Evolutionary conservation across 2,113 vertebrate species (phyloP).

Genomic region (Malurus elegans): DNA sequence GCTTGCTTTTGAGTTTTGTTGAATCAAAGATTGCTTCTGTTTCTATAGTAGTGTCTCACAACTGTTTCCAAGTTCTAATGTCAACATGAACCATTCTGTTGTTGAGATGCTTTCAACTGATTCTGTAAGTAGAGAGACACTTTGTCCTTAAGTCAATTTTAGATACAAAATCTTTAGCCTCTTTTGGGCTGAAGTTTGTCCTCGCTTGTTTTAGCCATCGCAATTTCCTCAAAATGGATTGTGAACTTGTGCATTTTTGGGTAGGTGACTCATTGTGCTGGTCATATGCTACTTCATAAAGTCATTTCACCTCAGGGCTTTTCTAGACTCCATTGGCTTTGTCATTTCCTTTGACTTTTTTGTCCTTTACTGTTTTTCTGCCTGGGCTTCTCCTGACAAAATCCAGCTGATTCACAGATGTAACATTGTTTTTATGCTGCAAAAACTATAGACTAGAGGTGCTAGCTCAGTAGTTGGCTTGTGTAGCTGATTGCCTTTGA

Average conservation of each 20-base stretch:
- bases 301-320: constrained; percentile 5
- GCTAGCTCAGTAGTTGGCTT: not conserved
- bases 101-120: not conserved
- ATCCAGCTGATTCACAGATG: constrained; percentile 6
- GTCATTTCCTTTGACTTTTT: constrained; percentile 57
- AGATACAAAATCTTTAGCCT: not conserved
- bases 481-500: not conserved
- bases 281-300: constrained; percentile 23
- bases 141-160: not conserved
- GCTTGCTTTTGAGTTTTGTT: not conserved
- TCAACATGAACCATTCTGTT: not conserved
- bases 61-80: not conserved
- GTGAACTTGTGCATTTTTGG: not conserved
- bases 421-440: not conserved
- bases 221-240: not conserved
- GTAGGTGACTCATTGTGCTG: not conserved
- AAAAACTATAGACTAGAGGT: not conserved
- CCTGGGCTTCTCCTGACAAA: not conserved
- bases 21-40: not conserved
- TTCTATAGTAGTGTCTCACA: not conserved
- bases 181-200: not conserved
- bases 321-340: not conserved
- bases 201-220: not conserved
- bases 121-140: not conserved
- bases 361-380: constrained; percentile 16